Evolutionary conservation across 1,140 invertebrate species (phyloP).

Genomic region (Manduca sexta): DNA sequence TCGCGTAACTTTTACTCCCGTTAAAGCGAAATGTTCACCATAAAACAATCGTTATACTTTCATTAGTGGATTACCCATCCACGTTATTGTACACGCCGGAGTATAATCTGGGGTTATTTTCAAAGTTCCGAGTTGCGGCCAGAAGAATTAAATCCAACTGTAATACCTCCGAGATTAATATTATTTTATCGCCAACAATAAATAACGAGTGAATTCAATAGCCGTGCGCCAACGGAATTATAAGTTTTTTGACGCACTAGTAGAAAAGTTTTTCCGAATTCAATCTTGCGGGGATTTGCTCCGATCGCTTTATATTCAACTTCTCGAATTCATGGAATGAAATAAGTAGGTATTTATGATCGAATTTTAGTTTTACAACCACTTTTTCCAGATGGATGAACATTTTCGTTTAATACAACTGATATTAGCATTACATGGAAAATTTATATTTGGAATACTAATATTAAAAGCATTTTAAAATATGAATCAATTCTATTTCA

Average conservation of each 20-base stretch:
- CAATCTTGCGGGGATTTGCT: slow-evolving; percentile 62
- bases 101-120: slow-evolving; percentile 53
- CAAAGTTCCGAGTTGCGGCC: slow-evolving; percentile 47
- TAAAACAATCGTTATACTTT: slow-evolving; percentile 28
- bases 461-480: too few relatives aligned
- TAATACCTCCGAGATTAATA: slow-evolving; percentile 70
- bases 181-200: slow-evolving; percentile 71
- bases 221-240: slow-evolving; percentile 50
- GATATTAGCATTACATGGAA: too few relatives aligned
- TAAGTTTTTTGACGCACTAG: slow-evolving; percentile 67
- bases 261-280: slow-evolving; percentile 58
- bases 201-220: slow-evolving; percentile 69
- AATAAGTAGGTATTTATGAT: slow-evolving; percentile 28
- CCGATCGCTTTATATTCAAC: slow-evolving; percentile 31
- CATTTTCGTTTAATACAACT: too few relatives aligned
- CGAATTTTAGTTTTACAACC: slow-evolving; percentile 1
- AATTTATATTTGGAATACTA: too few relatives aligned
- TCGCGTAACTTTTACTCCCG: slow-evolving; percentile 15
- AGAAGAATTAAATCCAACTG: slow-evolving; percentile 60
- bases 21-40: slow-evolving; percentile 21
- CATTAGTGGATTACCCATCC: slow-evolving; percentile 37
- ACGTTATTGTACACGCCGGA: slow-evolving; percentile 30
- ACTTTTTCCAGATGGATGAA: slow-evolving; percentile 2
- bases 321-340: neutral
- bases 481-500: too few relatives aligned